These are phyloP conservation scores for Echiichthys vipera DNA, from an alignment of 2,797 vertebrate genomes.

Conservation along the genomic window DNA sequence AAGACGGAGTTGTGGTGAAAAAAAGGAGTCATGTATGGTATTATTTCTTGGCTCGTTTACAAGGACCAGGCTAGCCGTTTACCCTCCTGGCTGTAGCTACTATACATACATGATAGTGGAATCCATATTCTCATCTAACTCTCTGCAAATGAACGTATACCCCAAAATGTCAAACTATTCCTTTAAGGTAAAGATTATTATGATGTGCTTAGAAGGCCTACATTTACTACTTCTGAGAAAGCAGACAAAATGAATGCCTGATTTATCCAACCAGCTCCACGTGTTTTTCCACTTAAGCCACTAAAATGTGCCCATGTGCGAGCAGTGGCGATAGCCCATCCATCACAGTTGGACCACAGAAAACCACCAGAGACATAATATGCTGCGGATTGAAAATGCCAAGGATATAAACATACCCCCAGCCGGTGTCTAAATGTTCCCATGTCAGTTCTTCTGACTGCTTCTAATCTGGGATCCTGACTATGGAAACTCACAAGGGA, in stretches of 20 bases:
- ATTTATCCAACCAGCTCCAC: conserved; percentile 38
- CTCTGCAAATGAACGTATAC: not conserved
- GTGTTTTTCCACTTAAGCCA: conserved; percentile 52
- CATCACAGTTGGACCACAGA: conserved; percentile 59
- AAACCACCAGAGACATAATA: conserved; percentile 61
- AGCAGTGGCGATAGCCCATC: conserved; percentile 59
- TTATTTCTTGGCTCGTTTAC: no score
- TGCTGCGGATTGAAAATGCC: conserved; percentile 65
- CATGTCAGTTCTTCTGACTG: conserved; percentile 74
- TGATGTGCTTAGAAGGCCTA: conserved; percentile 21
- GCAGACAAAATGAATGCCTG: conserved; percentile 2
- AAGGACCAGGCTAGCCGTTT: no score
- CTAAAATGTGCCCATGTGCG: conserved; percentile 35
- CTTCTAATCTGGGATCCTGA: conserved; percentile 79
- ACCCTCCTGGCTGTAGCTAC: not conserved
- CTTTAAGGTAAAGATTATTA: conserved; percentile 17
- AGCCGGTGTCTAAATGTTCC: conserved; percentile 65
- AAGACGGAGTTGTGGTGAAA: not conserved
- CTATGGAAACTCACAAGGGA: conserved; percentile 75
- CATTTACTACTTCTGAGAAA: conserved; percentile 39
- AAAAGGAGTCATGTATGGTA: no score
- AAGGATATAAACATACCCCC: conserved; percentile 72
- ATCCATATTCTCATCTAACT: not conserved
- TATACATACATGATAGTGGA: not conserved
- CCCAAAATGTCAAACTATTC: not conserved